These are phyloP conservation scores for Arrhopalites spinosus DNA, from an alignment of 2,888 invertebrate species.

Conservation along the genomic window DNA sequence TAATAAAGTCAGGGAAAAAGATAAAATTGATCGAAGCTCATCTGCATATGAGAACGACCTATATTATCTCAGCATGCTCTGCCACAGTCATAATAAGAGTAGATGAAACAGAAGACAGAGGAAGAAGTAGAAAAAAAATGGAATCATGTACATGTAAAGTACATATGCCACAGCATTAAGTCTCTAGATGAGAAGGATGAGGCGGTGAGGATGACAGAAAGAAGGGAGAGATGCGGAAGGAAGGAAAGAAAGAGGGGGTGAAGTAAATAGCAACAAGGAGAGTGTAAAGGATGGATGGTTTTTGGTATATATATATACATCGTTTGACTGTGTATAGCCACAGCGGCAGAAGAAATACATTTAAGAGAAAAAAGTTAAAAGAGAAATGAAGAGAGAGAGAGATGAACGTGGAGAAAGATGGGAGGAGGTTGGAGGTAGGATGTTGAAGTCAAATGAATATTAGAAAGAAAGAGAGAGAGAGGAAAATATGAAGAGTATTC, in stretches of 20 bases:
- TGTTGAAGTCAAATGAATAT: conserved; percentile 8
- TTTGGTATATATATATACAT: too few species aligned
- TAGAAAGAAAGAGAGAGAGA: conserved; percentile 39
- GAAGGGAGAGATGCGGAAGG: conserved; percentile 13
- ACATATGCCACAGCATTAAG: too few species aligned
- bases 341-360: conserved; percentile 2
- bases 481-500: conserved; percentile 17
- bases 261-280: conserved; percentile 32
- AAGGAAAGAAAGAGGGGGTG: conserved; percentile 29
- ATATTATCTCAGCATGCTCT: too few species aligned
- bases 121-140: too few species aligned
- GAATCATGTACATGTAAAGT: too few species aligned
- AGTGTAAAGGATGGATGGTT: conserved; percentile 38
- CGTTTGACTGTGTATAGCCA: neutral
- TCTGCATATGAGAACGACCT: conserved; percentile 3
- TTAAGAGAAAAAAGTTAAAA: neutral
- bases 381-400: neutral
- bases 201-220: conserved; percentile 34
- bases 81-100: conserved; percentile 13
- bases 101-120: neutral
- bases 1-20: conserved; percentile 27
- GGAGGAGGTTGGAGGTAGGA: neutral
- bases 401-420: neutral
- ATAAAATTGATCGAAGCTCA: conserved; percentile 3
- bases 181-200: conserved; percentile 5